phyloP scores from a whole-genome alignment of 1,140 invertebrate species.

The Aporrectodea caliginosa region DNA sequence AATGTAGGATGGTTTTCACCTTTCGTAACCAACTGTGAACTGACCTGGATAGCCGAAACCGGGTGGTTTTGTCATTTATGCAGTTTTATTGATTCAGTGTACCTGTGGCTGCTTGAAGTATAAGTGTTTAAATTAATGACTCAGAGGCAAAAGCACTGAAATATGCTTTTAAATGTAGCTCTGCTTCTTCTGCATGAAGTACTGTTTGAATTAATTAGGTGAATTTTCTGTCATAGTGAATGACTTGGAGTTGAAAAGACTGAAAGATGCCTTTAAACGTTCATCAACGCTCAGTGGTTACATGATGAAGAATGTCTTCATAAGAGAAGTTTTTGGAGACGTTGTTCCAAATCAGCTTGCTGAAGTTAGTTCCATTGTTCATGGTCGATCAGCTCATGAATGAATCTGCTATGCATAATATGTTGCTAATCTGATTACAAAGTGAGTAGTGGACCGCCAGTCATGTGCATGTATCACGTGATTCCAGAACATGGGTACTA shows the following conservation, averaged over 20 bases:
- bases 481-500: too few species aligned
- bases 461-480: too few species aligned
- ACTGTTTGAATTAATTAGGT: background rate
- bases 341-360: conserved; percentile 72
- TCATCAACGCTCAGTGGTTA: conserved; percentile 67
- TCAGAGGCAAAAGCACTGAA: background rate
- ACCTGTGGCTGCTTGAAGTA: background rate
- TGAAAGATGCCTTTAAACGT: conserved; percentile 79
- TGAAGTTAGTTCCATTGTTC: conserved; percentile 59
- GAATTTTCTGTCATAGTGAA: conserved; percentile 65
- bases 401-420: conserved; percentile 12
- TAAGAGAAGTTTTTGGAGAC: conserved; percentile 76
- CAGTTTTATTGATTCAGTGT: background rate
- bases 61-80: background rate
- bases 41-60: too few species aligned
- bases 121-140: background rate
- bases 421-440: background rate
- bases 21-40: too few species aligned
- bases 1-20: too few species aligned
- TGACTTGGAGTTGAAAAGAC: conserved; percentile 72
- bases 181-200: background rate
- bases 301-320: conserved; percentile 71
- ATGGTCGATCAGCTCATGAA: background rate
- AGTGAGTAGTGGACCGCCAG: too few species aligned
- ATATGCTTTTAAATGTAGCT: background rate